phyloP scores from a whole-genome alignment of 2,113 vertebrate species.

The Vidua macroura region DNA sequence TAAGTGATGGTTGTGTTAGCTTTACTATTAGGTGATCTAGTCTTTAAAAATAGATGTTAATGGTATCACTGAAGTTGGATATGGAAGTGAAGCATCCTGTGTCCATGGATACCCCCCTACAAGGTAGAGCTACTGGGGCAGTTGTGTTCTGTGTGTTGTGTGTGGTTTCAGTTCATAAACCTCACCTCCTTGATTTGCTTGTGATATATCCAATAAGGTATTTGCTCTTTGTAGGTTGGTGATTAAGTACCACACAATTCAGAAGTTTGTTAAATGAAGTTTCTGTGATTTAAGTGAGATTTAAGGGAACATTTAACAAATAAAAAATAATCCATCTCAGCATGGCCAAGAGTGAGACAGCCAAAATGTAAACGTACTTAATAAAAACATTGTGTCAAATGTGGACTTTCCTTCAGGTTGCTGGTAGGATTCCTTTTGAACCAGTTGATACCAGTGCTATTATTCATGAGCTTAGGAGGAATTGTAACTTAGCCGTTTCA shows the following conservation, averaged over 20 bases:
- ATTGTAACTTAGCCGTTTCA: background rate
- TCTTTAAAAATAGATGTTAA: background rate
- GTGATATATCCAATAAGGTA: fast-evolving
- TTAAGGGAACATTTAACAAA: background rate
- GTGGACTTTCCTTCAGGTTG: background rate
- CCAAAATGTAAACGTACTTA: background rate
- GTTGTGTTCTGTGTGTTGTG: background rate
- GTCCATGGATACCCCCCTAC: fast-evolving
- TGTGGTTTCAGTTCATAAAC: background rate
- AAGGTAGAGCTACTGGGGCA: background rate
- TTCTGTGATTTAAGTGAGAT: background rate
- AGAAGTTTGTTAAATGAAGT: background rate
- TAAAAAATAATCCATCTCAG: background rate
- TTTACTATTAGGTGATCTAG: background rate
- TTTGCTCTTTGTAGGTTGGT: background rate
- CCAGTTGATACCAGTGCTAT: background rate
- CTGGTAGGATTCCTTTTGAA: background rate
- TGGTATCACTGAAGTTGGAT: background rate
- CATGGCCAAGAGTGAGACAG: background rate
- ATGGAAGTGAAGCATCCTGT: background rate
- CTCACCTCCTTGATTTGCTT: background rate
- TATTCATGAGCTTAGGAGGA: background rate
- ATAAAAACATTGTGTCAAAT: background rate
- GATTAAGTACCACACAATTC: background rate
- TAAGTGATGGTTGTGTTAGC: background rate